These are phyloP conservation scores for Hemicrepidius hirtus DNA, from an alignment of 2,888 invertebrate species.

Conservation along the genomic window DNA sequence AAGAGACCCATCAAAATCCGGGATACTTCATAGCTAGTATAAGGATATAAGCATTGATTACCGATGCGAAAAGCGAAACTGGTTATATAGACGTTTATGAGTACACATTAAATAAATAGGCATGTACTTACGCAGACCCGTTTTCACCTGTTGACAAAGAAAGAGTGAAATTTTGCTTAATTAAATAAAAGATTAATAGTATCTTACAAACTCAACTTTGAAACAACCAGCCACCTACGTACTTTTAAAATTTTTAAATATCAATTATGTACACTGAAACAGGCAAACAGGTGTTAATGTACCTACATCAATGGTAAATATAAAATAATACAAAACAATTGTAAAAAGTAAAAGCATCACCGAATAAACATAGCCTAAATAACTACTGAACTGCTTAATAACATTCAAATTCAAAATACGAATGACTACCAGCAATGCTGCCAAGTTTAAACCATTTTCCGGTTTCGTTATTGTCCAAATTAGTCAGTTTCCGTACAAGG, in stretches of 20 bases:
- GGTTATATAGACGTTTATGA: not conserved
- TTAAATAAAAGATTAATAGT: not conserved
- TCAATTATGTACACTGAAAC: too few species aligned
- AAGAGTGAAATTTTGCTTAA: too few species aligned
- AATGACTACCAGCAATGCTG: not conserved
- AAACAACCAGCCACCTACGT: too few species aligned
- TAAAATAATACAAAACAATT: not conserved
- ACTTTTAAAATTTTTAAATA: too few species aligned
- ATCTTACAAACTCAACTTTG: not conserved
- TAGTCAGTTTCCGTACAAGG: not conserved
- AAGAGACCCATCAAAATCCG: too few species aligned
- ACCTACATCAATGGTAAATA: too few species aligned
- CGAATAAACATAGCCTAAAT: not conserved
- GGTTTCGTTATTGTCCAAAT: not conserved
- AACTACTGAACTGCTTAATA: not conserved
- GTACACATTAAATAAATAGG: not conserved
- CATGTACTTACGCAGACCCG: not conserved
- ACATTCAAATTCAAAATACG: conserved; percentile 13
- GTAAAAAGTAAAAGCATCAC: not conserved
- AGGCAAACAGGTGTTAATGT: too few species aligned
- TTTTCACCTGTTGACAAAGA: too few species aligned
- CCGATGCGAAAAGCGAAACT: not conserved
- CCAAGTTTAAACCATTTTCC: conserved; percentile 1
- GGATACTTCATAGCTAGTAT: too few species aligned
- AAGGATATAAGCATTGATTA: too few species aligned